phyloP scores from a whole-genome alignment of 2,797 vertebrate species.

The Lacerta bilineata region DNA sequence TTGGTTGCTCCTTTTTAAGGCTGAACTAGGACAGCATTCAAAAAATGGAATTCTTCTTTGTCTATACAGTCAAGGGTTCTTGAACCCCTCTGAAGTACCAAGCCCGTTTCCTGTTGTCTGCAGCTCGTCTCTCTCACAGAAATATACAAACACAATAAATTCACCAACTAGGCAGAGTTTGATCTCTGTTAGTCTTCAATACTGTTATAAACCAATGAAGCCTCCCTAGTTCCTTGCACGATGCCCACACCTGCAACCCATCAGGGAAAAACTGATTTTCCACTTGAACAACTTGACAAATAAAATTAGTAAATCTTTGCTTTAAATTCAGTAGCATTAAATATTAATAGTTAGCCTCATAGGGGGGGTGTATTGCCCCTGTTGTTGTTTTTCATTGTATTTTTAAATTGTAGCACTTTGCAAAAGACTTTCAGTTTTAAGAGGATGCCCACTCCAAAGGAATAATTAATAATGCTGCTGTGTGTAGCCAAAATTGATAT shows the following conservation, averaged over 20 bases:
- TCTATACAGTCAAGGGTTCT: conserved; percentile 52
- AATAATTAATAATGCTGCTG: not conserved
- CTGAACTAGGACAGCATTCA: conserved; percentile 40
- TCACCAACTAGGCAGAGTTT: not conserved
- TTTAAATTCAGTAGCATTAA: conserved; percentile 10
- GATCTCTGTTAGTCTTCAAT: not conserved
- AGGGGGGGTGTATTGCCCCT: not conserved
- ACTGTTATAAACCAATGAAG: conserved; percentile 32
- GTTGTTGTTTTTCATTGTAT: not conserved
- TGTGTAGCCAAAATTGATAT: not conserved
- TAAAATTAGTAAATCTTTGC: conserved; percentile 50
- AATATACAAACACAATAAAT: not conserved
- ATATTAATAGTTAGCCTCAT: not conserved
- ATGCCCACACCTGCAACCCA: not conserved
- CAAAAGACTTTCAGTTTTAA: conserved; percentile 2
- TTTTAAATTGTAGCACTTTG: conserved; percentile 5
- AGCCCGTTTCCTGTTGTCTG: conserved; percentile 9
- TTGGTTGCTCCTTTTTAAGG: conserved; percentile 49
- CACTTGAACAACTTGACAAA: conserved; percentile 52
- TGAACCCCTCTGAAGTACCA: conserved; percentile 16
- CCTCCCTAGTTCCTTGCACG: conserved; percentile 15
- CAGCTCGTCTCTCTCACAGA: not conserved
- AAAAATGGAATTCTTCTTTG: conserved; percentile 8
- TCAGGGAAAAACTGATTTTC: conserved; percentile 31
- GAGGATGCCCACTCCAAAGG: not conserved